These are phyloP conservation scores for Stigmatopora argus DNA, from an alignment of 2,113 vertebrate genomes.

Conservation along the genomic window DNA sequence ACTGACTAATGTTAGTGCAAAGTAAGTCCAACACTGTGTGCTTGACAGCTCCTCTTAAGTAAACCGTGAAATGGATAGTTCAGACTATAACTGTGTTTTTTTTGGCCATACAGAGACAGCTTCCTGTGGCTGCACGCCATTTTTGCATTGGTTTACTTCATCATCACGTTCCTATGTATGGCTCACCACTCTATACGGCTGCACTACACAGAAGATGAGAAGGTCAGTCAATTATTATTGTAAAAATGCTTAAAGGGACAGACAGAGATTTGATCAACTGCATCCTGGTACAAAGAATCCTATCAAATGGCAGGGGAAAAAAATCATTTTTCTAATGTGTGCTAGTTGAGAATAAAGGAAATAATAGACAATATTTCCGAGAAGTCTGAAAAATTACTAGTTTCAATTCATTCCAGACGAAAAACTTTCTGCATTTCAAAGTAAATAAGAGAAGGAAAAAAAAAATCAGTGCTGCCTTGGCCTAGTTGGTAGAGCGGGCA, in stretches of 20 bases:
- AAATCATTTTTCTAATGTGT: too few relatives aligned
- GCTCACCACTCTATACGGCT: conserved; percentile 82
- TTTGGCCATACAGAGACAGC: conserved; percentile 68
- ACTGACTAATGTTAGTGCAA: conserved; percentile 84
- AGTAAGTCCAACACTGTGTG: conserved; percentile 72
- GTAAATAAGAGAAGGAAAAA: too few relatives aligned
- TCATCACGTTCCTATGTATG: conserved; percentile 85
- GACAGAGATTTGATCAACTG: too few relatives aligned
- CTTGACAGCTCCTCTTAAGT: conserved; percentile 31
- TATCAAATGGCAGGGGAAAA: too few relatives aligned
- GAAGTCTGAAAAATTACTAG: too few relatives aligned
- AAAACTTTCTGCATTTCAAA: too few relatives aligned
- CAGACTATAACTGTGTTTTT: background rate
- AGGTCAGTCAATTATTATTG: conserved; percentile 67
- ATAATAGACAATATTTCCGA: too few relatives aligned
- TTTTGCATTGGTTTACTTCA: conserved; percentile 88
- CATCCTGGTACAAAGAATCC: too few relatives aligned
- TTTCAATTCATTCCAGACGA: too few relatives aligned
- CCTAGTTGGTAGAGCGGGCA: too few relatives aligned
- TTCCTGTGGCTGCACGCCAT: conserved; percentile 91
- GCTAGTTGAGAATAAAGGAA: too few relatives aligned
- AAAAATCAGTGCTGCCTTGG: too few relatives aligned
- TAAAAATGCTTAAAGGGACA: background rate
- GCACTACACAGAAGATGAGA: conserved; percentile 82
- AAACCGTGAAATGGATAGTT: conserved; percentile 7